Evolutionary conservation across 2,797 vertebrate genomes (phyloP).

Genomic region (Alauda arvensis): DNA sequence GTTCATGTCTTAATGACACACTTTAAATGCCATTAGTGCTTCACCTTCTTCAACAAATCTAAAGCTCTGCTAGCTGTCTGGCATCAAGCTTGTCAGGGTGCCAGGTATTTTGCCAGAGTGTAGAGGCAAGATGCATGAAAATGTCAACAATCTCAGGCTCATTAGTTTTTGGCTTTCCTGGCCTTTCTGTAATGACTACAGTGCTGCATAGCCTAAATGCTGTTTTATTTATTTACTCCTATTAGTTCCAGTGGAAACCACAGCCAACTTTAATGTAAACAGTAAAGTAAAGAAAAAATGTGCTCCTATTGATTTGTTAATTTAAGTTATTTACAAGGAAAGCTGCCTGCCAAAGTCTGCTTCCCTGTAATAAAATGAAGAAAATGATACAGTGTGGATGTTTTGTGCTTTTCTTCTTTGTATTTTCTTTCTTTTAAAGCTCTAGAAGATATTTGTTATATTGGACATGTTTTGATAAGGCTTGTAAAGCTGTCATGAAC

Average conservation of each 20-base stretch:
- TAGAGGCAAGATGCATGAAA: conserved; percentile 28
- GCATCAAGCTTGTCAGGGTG: neutral
- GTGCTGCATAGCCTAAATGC: conserved; percentile 8
- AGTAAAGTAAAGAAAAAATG: neutral
- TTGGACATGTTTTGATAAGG: neutral
- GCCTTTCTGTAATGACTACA: conserved; percentile 26
- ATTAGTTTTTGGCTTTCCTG: conserved; percentile 48
- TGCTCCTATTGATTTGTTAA: conserved; percentile 30
- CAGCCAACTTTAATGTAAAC: conserved; percentile 9
- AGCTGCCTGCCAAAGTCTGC: neutral
- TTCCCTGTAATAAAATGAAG: neutral
- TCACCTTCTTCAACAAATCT: conserved; percentile 6
- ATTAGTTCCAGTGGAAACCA: conserved; percentile 12
- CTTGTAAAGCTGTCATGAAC: neutral
- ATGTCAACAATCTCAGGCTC: conserved; percentile 36
- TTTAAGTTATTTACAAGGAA: conserved; percentile 16
- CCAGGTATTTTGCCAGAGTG: conserved; percentile 30
- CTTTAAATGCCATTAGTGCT: conserved; percentile 4
- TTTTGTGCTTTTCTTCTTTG: neutral
- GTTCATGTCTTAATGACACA: neutral
- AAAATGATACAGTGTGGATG: neutral
- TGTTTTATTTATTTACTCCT: conserved; percentile 13
- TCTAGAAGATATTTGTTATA: neutral
- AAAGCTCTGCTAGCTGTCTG: conserved; percentile 19
- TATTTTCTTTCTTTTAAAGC: neutral